Evolutionary conservation across 37 sponge, comb jelly and placozoan species (phyloP).

Genomic region (Halisarca cf. caerulea): DNA sequence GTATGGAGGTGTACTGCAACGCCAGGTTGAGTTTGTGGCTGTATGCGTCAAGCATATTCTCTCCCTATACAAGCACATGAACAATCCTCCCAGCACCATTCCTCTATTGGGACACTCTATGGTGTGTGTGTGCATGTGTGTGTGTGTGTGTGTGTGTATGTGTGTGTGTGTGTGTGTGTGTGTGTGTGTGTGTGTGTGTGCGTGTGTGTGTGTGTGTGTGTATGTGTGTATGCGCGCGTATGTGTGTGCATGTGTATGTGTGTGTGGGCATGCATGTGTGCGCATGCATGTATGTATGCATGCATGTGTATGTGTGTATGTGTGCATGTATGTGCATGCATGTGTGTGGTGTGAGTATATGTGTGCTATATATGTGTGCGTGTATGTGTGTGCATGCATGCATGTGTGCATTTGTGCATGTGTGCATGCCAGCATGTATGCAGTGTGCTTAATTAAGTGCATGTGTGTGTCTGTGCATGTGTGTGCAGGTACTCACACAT

Average conservation of each 20-base stretch:
- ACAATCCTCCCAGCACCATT: constrained; percentile 43
- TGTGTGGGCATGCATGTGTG: neutral
- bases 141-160: too few relatives aligned
- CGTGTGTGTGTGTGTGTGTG: neutral
- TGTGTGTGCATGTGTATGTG: neutral
- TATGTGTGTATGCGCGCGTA: neutral
- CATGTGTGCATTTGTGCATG: neutral
- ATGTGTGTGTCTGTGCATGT: too few relatives aligned
- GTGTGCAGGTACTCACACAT: too few relatives aligned
- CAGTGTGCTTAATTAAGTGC: too few relatives aligned
- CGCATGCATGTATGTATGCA: too few relatives aligned
- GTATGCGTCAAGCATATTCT: constrained; percentile 60
- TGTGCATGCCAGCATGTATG: too few relatives aligned
- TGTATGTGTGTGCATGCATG: neutral
- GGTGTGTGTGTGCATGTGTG: constrained; percentile 23
- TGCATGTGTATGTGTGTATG: neutral
- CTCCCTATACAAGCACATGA: constrained; percentile 38
- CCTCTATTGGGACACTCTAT: constrained; percentile 70
- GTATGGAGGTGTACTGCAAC: constrained; percentile 62
- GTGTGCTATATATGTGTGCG: neutral
- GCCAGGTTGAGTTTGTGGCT: constrained; percentile 58
- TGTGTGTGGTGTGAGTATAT: neutral
- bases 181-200: neutral
- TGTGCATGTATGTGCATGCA: neutral
- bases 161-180: neutral